These are phyloP conservation scores for Mesocricetus auratus DNA, from an alignment of 2,113 vertebrate species.

Conservation along the genomic window DNA sequence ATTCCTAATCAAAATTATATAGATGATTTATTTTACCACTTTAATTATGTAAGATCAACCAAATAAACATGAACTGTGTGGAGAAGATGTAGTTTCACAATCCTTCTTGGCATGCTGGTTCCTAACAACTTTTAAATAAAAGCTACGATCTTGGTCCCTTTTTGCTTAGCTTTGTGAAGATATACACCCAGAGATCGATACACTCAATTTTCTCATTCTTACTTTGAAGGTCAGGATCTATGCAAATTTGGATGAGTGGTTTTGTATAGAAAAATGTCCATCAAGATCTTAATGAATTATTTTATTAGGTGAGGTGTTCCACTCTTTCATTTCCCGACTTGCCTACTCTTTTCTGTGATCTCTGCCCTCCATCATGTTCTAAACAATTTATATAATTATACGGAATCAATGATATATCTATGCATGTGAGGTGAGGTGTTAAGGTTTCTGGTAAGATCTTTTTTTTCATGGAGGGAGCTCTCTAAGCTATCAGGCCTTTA, in stretches of 20 bases:
- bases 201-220: not conserved
- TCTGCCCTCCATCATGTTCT: not conserved
- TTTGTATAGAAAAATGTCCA: not conserved
- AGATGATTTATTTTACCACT: slow-evolving; percentile 27
- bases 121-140: slow-evolving; percentile 41
- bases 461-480: not conserved
- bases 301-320: not conserved
- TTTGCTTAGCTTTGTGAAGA: not conserved
- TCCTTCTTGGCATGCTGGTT: not conserved
- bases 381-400: not conserved
- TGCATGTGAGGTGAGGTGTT: not conserved
- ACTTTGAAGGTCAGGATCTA: not conserved
- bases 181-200: not conserved
- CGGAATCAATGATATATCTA: not conserved
- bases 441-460: not conserved
- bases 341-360: not conserved
- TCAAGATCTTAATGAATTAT: slow-evolving; percentile 26
- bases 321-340: not conserved
- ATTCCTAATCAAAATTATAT: slow-evolving; percentile 13
- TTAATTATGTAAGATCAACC: slow-evolving; percentile 26
- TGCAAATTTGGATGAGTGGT: not conserved
- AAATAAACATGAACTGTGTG: not conserved
- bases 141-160: not conserved
- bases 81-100: not conserved
- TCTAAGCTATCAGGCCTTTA: not conserved